Evolutionary conservation across 2,113 vertebrate species (phyloP).

Genomic region (Phaetusa simplex): DNA sequence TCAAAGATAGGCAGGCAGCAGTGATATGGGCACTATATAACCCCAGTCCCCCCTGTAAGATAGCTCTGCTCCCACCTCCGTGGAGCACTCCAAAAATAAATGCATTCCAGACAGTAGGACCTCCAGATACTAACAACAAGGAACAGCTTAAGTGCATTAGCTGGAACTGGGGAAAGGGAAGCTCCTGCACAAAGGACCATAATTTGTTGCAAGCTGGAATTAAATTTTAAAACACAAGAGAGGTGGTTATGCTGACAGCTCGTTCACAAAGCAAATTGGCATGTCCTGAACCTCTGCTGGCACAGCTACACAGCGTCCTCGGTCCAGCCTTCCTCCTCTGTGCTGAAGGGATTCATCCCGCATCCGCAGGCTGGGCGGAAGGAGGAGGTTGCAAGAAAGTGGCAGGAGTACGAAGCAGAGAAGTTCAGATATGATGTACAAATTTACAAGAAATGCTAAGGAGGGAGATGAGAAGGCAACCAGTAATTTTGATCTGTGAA

Average conservation of each 20-base stretch:
- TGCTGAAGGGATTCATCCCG: background rate
- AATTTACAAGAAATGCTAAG: background rate
- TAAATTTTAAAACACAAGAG: background rate
- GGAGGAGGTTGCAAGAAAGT: background rate
- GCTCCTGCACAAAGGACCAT: background rate
- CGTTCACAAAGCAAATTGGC: background rate
- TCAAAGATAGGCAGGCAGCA: background rate
- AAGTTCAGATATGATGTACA: background rate
- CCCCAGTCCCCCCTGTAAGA: background rate
- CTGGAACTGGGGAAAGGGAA: background rate
- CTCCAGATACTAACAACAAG: background rate
- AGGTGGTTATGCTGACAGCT: background rate
- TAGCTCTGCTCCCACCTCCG: background rate
- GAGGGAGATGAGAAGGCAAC: background rate
- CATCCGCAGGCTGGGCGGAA: background rate
- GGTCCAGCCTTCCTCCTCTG: background rate
- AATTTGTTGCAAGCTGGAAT: background rate
- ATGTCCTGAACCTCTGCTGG: background rate
- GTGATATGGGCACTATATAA: background rate
- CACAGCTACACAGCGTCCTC: background rate
- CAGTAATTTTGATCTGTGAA: background rate
- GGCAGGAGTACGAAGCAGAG: background rate
- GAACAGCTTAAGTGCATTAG: background rate
- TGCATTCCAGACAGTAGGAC: background rate
- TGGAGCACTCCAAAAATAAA: background rate